Base-by-base conservation (phyloP, 2,113 vertebrate species). In the Zeus faber region DNA sequence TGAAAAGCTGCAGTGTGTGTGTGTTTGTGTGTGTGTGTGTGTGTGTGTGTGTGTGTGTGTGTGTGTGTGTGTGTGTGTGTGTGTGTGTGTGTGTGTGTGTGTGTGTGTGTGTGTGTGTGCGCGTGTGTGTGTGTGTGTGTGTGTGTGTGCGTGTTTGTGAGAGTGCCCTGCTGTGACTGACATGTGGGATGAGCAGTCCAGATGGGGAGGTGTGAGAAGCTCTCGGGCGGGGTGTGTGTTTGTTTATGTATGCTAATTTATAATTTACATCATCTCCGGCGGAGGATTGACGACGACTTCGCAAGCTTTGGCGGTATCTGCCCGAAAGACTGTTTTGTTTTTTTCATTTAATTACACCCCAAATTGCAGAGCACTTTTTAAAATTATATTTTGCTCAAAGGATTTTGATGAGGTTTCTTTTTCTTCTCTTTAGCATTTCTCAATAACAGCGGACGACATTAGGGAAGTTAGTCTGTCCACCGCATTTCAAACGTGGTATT, bases 171-270 rank as follows among this genome's bases (percentile, higher is more conserved):
- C 68, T 75, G 60, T 70, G 51, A 44, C 26, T 44, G 58, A 46
- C 35, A 39, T 49, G 49, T 64, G 49, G 62, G 57, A 55, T 49
- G 55, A 47, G 54, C 2, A 1, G 57, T 74, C 63, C 80, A 85
- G 70, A 62, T 80, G 79, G 65, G 44, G 50, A 72, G 49, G 72
- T 62, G 79, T 72, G 62, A 70, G 51, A 52, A 35, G 5, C 10
- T 14, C 37, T 46, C 9, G 3, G 25, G 20, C 49, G 22, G 18
- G 27, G 18, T 51, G 49, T 60, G 40, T 58, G 22, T 51, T 18
- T 37, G 25, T 24, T 31, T 53, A 21, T 40, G 31, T 23, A 6
- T 37, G 50, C n/a, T 67, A 11, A 50, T 54, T 43, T 55, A 40
- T 26, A 48, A 25, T 50, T 63, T 26, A 50, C 24, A 55, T 17